Percentiles rank a stretch among this genome's conserved stretches.
Evolutionary conservation across 2,797 vertebrate species (phyloP).

Genomic region (Cyclopterus lumpus): DNA sequence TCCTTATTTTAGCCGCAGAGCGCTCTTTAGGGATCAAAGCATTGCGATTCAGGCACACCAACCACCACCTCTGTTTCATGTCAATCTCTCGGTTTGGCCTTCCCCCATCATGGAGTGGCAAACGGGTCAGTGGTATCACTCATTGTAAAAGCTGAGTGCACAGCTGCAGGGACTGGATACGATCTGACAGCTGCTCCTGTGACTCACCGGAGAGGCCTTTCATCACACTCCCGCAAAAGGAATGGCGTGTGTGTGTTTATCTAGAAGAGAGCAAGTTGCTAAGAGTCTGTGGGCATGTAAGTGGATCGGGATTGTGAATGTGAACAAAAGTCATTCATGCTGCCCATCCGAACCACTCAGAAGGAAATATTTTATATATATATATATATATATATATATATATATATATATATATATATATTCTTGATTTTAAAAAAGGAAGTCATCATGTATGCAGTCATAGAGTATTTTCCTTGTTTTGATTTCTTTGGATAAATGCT

Average conservation of each 20-base stretch:
- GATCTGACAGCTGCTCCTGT: slow-evolving; percentile 76
- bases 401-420: background rate
- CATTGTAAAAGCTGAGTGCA: slow-evolving; percentile 68
- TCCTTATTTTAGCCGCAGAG: slow-evolving; percentile 58
- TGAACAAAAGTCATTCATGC: slow-evolving; percentile 7
- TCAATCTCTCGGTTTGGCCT: slow-evolving; percentile 51
- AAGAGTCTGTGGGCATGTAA: slow-evolving; percentile 32
- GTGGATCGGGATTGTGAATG: slow-evolving; percentile 8
- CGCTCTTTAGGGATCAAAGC: slow-evolving; percentile 56
- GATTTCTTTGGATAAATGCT: background rate
- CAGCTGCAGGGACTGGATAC: slow-evolving; percentile 72
- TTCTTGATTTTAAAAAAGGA: background rate
- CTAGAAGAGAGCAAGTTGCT: slow-evolving; percentile 15
- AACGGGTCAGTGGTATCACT: slow-evolving; percentile 57
- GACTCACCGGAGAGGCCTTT: slow-evolving; percentile 71
- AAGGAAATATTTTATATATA: background rate
- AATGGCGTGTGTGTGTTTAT: slow-evolving; percentile 35
- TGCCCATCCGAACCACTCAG: background rate
- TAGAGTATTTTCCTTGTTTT: background rate
- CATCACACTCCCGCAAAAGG: slow-evolving; percentile 75
- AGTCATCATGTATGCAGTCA: background rate
- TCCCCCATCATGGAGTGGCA: slow-evolving; percentile 18
- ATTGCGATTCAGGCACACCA: slow-evolving; percentile 7
- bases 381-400: too few relatives aligned
- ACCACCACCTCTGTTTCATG: slow-evolving; percentile 41